phyloP scores from a whole-genome alignment of 2,888 invertebrate genomes.

The Melanostoma scalare region DNA sequence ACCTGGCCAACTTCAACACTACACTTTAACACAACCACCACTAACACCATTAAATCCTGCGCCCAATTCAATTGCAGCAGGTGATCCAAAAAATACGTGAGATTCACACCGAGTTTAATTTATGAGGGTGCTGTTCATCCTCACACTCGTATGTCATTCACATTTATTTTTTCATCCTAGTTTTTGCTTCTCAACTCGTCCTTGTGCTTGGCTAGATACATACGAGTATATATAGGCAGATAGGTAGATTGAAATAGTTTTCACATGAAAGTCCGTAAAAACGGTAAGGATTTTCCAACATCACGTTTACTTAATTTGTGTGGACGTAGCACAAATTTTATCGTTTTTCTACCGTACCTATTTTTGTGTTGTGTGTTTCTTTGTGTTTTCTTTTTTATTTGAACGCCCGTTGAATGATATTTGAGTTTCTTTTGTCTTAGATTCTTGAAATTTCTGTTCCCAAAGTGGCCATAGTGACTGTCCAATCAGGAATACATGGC shows the following conservation, averaged over 20 bases:
- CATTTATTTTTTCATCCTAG: constrained; percentile 12
- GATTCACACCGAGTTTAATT: constrained; percentile 65
- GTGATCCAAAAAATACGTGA: constrained; percentile 72
- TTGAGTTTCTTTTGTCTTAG: constrained; percentile 26
- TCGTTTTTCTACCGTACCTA: constrained; percentile 32
- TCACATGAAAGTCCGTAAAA: constrained; percentile 21
- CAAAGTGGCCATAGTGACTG: constrained; percentile 32
- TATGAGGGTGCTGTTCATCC: constrained; percentile 55
- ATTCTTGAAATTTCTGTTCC: constrained; percentile 29
- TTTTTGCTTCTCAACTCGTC: constrained; percentile 21
- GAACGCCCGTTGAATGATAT: neutral
- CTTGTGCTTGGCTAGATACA: neutral
- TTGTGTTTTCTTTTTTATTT: constrained; percentile 9
- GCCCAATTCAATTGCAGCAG: constrained; percentile 64
- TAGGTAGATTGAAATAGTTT: neutral
- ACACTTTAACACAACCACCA: neutral
- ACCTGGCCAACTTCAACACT: constrained; percentile 32
- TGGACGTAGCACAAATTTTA: constrained; percentile 61
- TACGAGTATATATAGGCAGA: neutral
- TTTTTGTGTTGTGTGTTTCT: neutral
- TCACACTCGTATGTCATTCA: constrained; percentile 59
- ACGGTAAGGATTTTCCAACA: constrained; percentile 49
- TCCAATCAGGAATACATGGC: constrained; percentile 57
- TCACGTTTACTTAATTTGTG: constrained; percentile 69
- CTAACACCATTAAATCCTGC: neutral